These are phyloP conservation scores for Drymodes brunneopygia DNA, from an alignment of 2,113 vertebrate genomes.

Conservation along the genomic window DNA sequence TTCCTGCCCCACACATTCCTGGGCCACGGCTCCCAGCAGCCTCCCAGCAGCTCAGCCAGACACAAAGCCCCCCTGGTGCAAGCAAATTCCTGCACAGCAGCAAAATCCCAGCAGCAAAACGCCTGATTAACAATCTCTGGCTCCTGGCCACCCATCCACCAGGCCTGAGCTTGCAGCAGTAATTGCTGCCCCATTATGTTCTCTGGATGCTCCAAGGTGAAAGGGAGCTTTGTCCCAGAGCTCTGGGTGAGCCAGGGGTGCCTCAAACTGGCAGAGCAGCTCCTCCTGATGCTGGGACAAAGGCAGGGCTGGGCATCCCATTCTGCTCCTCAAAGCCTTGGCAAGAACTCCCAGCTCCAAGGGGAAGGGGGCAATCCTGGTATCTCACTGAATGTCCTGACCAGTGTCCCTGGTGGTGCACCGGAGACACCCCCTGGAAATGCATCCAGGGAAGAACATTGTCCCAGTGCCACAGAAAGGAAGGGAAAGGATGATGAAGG, in stretches of 20 bases:
- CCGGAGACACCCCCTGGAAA: background rate
- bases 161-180: background rate
- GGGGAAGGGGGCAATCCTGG: background rate
- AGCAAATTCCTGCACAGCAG: background rate
- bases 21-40: background rate
- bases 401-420: background rate
- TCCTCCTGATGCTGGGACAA: background rate
- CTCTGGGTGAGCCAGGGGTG: background rate
- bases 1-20: background rate
- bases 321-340: background rate
- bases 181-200: slow-evolving; percentile 16
- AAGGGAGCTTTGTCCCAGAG: slow-evolving; percentile 17
- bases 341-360: background rate
- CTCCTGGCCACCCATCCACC: background rate
- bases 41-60: background rate
- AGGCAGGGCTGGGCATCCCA: background rate
- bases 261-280: background rate
- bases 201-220: slow-evolving; percentile 33
- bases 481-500: background rate
- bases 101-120: background rate
- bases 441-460: background rate
- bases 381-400: background rate
- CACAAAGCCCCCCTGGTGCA: background rate
- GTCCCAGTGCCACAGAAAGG: background rate
- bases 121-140: slow-evolving; percentile 5